phyloP scores from a whole-genome alignment of 2,888 invertebrate genomes.

The Heliconius ethilla region DNA sequence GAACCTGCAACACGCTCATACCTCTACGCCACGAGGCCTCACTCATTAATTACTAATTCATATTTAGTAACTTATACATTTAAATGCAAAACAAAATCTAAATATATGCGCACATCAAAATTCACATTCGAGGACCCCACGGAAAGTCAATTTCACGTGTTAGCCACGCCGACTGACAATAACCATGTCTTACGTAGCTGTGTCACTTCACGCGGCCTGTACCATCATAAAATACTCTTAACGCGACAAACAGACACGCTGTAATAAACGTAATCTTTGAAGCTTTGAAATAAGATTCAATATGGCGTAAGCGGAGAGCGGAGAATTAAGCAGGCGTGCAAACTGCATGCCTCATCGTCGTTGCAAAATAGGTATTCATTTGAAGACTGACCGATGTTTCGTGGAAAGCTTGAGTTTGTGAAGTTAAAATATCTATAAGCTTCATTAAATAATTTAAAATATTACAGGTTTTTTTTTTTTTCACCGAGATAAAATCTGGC shows the following conservation, averaged over 20 bases:
- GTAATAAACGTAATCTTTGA: conserved; percentile 48
- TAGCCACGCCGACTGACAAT: conserved; percentile 79
- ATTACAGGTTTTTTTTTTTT: background rate
- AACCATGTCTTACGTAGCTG: conserved; percentile 65
- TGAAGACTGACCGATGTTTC: conserved; percentile 57
- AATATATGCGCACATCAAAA: background rate
- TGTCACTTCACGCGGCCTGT: conserved; percentile 69
- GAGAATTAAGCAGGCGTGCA: conserved; percentile 57
- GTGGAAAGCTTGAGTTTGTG: conserved; percentile 70
- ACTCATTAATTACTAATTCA: no score
- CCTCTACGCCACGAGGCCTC: no score
- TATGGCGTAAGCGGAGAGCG: conserved; percentile 43
- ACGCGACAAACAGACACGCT: conserved; percentile 54
- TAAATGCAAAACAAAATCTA: conserved; percentile 4
- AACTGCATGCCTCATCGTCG: conserved; percentile 62
- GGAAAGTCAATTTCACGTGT: conserved; percentile 75
- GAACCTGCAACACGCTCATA: no score
- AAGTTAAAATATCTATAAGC: conserved; percentile 48
- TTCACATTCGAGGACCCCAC: conserved; percentile 63
- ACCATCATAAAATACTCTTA: conserved; percentile 69
- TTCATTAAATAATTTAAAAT: background rate
- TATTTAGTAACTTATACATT: background rate
- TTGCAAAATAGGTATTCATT: conserved; percentile 63
- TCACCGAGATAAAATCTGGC: no score
- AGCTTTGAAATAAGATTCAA: conserved; percentile 49